Evolutionary conservation across 2,888 invertebrate species (phyloP), one percentile per base, ranked within the genome.

Genomic region (Diarsia mendica): DNA sequence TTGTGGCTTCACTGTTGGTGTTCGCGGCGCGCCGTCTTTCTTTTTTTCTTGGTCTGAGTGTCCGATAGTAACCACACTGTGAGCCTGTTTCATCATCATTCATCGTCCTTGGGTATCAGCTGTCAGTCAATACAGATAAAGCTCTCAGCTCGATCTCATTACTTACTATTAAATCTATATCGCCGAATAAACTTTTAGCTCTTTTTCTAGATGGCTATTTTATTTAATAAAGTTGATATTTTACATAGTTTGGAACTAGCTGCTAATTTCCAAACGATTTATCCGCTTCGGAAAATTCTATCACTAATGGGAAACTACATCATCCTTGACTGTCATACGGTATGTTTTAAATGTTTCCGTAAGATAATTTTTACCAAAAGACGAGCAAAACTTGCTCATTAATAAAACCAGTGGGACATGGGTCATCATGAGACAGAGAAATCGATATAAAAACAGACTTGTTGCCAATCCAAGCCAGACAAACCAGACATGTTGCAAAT

Each of bases 401-500:
- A 64, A 69, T 65, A 39, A 58, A 49, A 13, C 2, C 13, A 66
- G n/a, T n/a, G n/a, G n/a, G n/a, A n/a, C n/a, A n/a, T n/a, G n/a
- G n/a, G n/a, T n/a, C n/a, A n/a, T n/a, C 46, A 53, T 51, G 33
- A 60, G n/a, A 33, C 68, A 33, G 48, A 23, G 46, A 84, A 75
- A 75, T 61, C 67, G 46, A 69, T 53, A 64, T 18, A 72, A 72
- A 68, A 70, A 61, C 18, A 8, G 49, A 67, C 61, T 20, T 48
- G 39, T 66, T 33, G 60, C 61, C 72, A 63, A 75, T 70, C 46
- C 20, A 66, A 61, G 15, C 23, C 55, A 64, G 53, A 49, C 51
- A 15, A 3, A 18, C 18, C 60, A 18, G 55, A 67, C 33, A 44
- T 55, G 46, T 69, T 69, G 75, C 72, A 74, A 67, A 78, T 72